Base-by-base conservation (phyloP, 2,888 invertebrate species). In the Pollenia labialis region DNA sequence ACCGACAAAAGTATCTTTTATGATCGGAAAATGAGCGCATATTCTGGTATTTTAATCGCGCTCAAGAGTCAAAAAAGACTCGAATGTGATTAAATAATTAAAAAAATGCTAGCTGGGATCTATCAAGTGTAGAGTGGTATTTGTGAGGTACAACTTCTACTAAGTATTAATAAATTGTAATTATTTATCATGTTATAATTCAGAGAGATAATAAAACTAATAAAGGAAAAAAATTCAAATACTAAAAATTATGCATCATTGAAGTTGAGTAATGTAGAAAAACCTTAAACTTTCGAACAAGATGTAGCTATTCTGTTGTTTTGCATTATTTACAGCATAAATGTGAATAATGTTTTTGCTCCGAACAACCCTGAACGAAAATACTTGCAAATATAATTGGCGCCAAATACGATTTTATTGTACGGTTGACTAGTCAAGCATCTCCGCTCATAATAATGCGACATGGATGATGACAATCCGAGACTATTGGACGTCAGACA, bases 401-500 rank as follows among this genome's bases (percentile, higher is more conserved):
- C 93, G 92, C 90, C 91, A 90, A 93, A 91, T 90, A 91, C 91
- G 90, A 91, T 91, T 90, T 92, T 91, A 91, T 90, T 80, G 48
- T 44, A 76, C 62, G 62, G 68, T 79, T 80, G 80, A 46, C 75
- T 86, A 71, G 54, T 80, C 83, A 76, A 76, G 66, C 74, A 52
- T 81, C 44, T 62, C 44, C 16, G 23, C 12, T 50, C 14, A 50
- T 23, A 76, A 56, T 72, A 64, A 74, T 16, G 44, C 48, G 32
- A 46, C 58, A 40, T 74, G 40, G 4, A 79, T 80, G 64, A 87
- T 72, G 60, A 60, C 52, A 60, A 72, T 42, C 56, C 16, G 76
- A 87, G 80, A 87, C 86, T 83, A 14, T 71, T 83, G 75, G 85
- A 79, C 80, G 71, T 86, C 83, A 86, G 58, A 52, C 58, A 46